Conservation (phyloP, 1,140 invertebrate genomes). For the Ostrea edulis region DNA sequence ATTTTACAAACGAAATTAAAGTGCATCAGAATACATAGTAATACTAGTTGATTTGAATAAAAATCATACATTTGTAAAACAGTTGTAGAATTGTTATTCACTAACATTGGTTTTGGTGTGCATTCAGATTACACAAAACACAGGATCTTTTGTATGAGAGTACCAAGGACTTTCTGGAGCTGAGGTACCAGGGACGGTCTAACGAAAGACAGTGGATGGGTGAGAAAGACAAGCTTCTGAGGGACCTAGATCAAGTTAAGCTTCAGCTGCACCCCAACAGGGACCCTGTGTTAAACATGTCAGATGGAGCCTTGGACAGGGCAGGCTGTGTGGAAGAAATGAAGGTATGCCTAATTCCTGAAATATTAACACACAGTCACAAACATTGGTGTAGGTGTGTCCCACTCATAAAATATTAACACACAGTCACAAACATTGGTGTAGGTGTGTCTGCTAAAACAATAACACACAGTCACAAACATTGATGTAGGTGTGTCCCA, state of each 20-base stretch:
- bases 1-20: too few relatives aligned
- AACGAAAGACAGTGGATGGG: slow-evolving; percentile 78
- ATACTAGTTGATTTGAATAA: too few relatives aligned
- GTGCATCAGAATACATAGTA: too few relatives aligned
- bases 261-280: slow-evolving; percentile 63
- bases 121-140: slow-evolving; percentile 77
- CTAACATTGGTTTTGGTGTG: neutral
- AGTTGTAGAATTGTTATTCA: too few relatives aligned
- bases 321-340: slow-evolving; percentile 71
- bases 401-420: too few relatives aligned
- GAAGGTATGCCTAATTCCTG: slow-evolving; percentile 63
- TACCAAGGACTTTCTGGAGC: slow-evolving; percentile 78
- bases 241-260: slow-evolving; percentile 74
- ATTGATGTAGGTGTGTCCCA: too few relatives aligned
- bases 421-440: too few relatives aligned
- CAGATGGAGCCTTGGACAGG: slow-evolving; percentile 59
- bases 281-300: slow-evolving; percentile 70
- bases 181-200: slow-evolving; percentile 75
- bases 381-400: too few relatives aligned
- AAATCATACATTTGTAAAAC: too few relatives aligned
- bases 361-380: neutral
- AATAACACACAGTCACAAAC: too few relatives aligned
- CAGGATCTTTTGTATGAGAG: slow-evolving; percentile 79
- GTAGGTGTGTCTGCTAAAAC: too few relatives aligned
- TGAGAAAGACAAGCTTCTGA: slow-evolving; percentile 79